These are phyloP conservation scores for Apteryx owenii DNA, from an alignment of 2,113 vertebrate genomes.

Conservation along the genomic window DNA sequence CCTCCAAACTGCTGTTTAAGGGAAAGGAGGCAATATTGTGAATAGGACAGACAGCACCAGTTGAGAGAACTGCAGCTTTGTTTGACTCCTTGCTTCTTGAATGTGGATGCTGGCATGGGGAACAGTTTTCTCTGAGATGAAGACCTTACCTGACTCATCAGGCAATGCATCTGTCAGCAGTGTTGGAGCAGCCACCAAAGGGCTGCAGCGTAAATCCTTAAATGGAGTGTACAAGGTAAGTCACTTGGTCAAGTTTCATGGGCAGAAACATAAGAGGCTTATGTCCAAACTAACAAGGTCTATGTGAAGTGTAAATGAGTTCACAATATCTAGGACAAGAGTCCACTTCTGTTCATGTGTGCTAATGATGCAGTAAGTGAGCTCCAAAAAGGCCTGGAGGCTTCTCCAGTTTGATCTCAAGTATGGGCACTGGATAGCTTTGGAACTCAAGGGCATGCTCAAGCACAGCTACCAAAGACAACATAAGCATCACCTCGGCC, in stretches of 20 bases:
- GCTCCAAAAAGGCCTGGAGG: fast-evolving
- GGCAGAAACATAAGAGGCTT: not conserved
- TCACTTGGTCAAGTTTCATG: not conserved
- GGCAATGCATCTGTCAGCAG: not conserved
- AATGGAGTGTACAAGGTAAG: not conserved
- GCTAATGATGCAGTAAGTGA: not conserved
- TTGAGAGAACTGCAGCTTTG: not conserved
- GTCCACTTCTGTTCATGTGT: not conserved
- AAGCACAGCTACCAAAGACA: not conserved
- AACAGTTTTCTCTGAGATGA: not conserved
- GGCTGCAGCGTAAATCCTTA: not conserved
- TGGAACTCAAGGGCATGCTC: fast-evolving
- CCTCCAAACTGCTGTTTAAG: not conserved
- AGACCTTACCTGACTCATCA: not conserved
- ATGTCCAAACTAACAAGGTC: not conserved
- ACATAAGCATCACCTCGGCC: not conserved
- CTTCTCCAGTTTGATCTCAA: not conserved
- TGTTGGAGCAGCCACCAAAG: not conserved
- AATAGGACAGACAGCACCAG: not conserved
- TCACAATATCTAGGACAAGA: not conserved
- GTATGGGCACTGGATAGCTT: not conserved
- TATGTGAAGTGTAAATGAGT: not conserved
- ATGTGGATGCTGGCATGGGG: not conserved
- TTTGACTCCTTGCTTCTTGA: not conserved
- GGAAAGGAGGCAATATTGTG: not conserved